Evolutionary conservation across 2,888 invertebrate genomes (phyloP).

Genomic region (Dasypogon diadema): DNA sequence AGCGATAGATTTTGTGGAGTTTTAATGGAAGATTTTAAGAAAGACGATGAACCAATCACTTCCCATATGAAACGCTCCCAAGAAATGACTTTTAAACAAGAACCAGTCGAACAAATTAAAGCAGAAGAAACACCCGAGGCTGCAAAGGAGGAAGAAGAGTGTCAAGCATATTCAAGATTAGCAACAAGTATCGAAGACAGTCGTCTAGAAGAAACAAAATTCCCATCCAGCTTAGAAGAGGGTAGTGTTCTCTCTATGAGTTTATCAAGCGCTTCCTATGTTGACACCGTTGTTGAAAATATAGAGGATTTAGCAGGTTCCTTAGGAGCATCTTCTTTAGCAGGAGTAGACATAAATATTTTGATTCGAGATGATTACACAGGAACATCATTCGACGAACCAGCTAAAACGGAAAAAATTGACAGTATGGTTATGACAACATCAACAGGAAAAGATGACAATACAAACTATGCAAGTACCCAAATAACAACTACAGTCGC

Average conservation of each 20-base stretch:
- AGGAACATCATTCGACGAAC: slow-evolving; percentile 55
- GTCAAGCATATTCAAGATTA: slow-evolving; percentile 63
- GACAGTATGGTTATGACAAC: slow-evolving; percentile 60
- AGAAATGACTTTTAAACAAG: slow-evolving; percentile 89
- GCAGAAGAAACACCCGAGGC: slow-evolving; percentile 56
- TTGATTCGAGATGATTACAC: slow-evolving; percentile 57
- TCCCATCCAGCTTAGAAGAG: slow-evolving; percentile 73
- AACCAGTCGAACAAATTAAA: slow-evolving; percentile 68
- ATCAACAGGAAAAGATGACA: slow-evolving; percentile 60
- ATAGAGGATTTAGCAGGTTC: slow-evolving; percentile 66
- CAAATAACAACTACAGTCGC: slow-evolving; percentile 61
- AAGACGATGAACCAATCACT: slow-evolving; percentile 72
- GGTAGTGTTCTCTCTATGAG: slow-evolving; percentile 73
- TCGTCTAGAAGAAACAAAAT: slow-evolving; percentile 68
- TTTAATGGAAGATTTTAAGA: slow-evolving; percentile 72
- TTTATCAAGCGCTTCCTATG: slow-evolving; percentile 72
- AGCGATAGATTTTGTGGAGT: slow-evolving; percentile 71
- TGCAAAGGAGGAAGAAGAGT: slow-evolving; percentile 62
- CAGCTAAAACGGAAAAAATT: slow-evolving; percentile 52
- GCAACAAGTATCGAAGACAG: slow-evolving; percentile 69
- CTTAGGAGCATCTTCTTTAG: slow-evolving; percentile 66
- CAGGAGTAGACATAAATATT: slow-evolving; percentile 63
- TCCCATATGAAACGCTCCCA: slow-evolving; percentile 88
- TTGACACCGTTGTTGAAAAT: slow-evolving; percentile 68
- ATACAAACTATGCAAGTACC: slow-evolving; percentile 55